Conservation (phyloP, 2,113 vertebrate genomes). For the Pantherophis guttatus region DNA sequence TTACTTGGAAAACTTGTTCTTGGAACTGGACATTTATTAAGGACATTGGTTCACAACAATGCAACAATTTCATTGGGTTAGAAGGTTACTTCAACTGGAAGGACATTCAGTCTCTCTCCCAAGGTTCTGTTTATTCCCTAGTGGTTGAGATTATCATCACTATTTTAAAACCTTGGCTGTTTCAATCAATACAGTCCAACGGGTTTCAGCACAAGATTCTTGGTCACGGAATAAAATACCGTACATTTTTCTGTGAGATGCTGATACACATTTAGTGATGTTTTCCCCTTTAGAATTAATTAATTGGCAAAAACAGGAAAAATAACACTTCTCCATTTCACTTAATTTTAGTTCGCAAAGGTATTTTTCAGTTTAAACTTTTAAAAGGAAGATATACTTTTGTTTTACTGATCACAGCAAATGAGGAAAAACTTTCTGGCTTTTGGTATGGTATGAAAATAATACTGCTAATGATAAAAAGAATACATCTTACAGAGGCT, state of each 20-base stretch:
- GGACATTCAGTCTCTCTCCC: neutral
- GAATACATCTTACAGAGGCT: neutral
- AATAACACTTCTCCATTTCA: neutral
- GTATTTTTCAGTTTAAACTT: neutral
- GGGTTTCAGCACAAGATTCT: neutral
- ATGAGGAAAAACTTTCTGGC: slow-evolving; percentile 9
- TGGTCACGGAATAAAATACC: neutral
- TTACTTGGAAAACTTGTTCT: neutral
- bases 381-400: slow-evolving; percentile 31
- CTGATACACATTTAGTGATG: neutral
- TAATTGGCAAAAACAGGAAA: neutral
- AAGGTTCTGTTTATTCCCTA: neutral
- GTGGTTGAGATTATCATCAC: neutral
- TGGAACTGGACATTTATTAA: neutral
- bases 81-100: neutral
- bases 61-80: neutral
- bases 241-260: neutral
- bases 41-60: neutral
- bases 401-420: slow-evolving; percentile 18
- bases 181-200: neutral
- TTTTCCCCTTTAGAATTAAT: neutral
- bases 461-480: slow-evolving; percentile 17
- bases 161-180: neutral
- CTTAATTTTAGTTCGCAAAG: neutral
- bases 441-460: slow-evolving; percentile 14